These are phyloP conservation scores for Ganaspis sp. DNA, from an alignment of 1,140 invertebrate genomes.

Conservation along the genomic window DNA sequence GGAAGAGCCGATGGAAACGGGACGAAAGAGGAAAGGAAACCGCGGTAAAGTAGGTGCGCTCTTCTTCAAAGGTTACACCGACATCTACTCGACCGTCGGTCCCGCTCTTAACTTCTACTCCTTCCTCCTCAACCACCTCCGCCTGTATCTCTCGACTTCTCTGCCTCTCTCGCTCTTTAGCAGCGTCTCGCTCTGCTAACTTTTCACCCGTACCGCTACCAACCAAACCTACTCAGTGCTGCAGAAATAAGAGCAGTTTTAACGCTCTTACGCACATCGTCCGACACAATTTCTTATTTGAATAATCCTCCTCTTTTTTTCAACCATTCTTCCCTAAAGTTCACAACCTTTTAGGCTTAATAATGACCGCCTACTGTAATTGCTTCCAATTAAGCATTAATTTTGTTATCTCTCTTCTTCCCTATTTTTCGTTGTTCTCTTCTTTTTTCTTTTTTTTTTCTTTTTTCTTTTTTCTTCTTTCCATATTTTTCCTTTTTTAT, in stretches of 20 bases:
- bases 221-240: slow-evolving; percentile 11
- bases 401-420: no score
- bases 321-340: no score
- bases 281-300: neutral
- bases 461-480: no score
- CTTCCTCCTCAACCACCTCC: slow-evolving; percentile 18
- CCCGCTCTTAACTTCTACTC: slow-evolving; percentile 29
- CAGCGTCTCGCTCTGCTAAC: slow-evolving; percentile 20
- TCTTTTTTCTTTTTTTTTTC: no score
- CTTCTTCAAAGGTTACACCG: slow-evolving; percentile 31
- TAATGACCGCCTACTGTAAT: no score
- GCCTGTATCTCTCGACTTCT: slow-evolving; percentile 32
- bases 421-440: no score
- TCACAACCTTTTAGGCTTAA: no score
- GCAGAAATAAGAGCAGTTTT: slow-evolving; percentile 20
- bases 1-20: slow-evolving; percentile 18
- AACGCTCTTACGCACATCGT: slow-evolving; percentile 11
- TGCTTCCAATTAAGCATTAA: no score
- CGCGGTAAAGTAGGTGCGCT: slow-evolving; percentile 27
- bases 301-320: no score
- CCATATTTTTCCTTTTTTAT: no score
- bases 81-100: slow-evolving; percentile 27
- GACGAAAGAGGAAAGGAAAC: slow-evolving; percentile 21
- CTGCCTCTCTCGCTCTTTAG: slow-evolving; percentile 17
- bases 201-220: slow-evolving; percentile 20